A percentile compares a stretch with the other conserved stretches of the same genome.
phyloP scores from a whole-genome alignment of 2,113 vertebrate species.

The Astatoreochromis straeleni region DNA sequence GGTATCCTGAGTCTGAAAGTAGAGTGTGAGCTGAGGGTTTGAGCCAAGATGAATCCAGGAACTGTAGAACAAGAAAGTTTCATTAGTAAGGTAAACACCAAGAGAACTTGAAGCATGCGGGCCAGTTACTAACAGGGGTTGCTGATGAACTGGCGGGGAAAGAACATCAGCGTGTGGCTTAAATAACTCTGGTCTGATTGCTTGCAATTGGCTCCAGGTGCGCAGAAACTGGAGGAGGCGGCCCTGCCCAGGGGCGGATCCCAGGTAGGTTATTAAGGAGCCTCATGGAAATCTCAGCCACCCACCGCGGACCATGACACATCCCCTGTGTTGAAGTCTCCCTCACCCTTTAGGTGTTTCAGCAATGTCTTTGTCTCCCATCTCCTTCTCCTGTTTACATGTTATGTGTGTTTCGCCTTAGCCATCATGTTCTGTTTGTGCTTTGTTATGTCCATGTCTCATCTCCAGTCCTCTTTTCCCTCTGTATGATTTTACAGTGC shows the following conservation, averaged over 20 bases:
- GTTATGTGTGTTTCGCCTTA: not conserved
- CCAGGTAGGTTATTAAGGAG: not conserved
- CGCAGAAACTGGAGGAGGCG: not conserved
- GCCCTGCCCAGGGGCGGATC: not conserved
- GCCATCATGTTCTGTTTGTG: not conserved
- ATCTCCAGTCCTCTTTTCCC: not conserved
- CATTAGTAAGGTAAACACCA: not conserved
- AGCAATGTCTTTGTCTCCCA: not conserved
- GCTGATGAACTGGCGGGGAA: accelerated
- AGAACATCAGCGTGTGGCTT: not conserved
- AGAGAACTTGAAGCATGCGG: not conserved
- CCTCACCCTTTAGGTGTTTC: not conserved
- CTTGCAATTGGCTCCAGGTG: not conserved
- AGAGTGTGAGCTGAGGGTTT: not conserved
- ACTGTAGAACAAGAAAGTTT: not conserved
- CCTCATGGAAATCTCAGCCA: not conserved
- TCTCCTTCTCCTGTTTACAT: not conserved
- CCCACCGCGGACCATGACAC: not conserved
- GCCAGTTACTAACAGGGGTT: accelerated
- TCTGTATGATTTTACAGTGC: not conserved
- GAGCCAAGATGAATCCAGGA: not conserved
- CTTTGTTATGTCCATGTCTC: not conserved
- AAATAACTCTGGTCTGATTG: not conserved
- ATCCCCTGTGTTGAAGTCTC: not conserved
- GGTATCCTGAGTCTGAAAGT: not conserved